These are phyloP conservation scores for Dicaeum eximium DNA, from an alignment of 2,113 vertebrate species.

Conservation along the genomic window DNA sequence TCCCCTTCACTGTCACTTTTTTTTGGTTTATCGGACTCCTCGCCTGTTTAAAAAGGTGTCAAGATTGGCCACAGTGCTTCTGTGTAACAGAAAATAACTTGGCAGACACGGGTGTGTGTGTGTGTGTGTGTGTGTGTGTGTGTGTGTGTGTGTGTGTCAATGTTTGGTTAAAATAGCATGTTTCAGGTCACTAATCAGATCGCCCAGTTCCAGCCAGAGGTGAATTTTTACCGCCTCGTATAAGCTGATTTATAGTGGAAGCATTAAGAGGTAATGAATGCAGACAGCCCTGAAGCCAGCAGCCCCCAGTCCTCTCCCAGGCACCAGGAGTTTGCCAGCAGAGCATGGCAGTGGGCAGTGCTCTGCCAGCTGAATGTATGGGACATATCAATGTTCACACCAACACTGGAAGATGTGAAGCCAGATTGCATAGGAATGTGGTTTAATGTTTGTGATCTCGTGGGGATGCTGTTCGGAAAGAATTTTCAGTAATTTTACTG, in stretches of 20 bases:
- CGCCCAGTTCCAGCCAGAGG: background rate
- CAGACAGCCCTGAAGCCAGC: background rate
- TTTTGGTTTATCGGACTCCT: background rate
- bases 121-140: too few relatives aligned
- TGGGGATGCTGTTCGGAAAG: background rate
- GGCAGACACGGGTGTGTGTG: background rate
- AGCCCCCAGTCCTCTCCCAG: background rate
- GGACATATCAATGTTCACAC: background rate
- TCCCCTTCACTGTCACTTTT: background rate
- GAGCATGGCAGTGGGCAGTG: background rate
- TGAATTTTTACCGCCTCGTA: background rate
- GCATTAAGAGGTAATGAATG: background rate
- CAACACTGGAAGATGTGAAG: rapidly evolving
- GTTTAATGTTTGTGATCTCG: background rate
- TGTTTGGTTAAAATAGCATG: background rate
- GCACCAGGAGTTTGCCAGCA: background rate
- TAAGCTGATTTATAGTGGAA: background rate
- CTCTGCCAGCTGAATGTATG: background rate
- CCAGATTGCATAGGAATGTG: background rate
- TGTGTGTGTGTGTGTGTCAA: too few relatives aligned
- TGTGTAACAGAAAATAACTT: background rate
- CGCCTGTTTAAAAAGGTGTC: background rate
- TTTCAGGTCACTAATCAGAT: background rate
- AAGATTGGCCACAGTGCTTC: background rate
- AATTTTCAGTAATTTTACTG: background rate